These are phyloP conservation scores for Rissa tridactyla DNA, from an alignment of 2,113 vertebrate genomes.

Conservation along the genomic window DNA sequence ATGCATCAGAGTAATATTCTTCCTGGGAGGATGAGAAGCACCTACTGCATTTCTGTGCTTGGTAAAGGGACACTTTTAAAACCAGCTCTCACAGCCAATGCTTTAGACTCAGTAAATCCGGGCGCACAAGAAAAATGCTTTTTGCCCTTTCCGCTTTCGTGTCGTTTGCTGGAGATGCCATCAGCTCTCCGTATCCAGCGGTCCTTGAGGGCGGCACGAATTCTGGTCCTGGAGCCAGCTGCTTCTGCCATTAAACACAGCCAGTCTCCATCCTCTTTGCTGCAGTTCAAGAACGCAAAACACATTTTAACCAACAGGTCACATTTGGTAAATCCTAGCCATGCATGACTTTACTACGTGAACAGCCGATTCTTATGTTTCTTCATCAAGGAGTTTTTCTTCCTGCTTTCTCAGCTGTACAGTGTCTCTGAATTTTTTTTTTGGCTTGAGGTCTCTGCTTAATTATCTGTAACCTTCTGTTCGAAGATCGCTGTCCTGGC, in stretches of 20 bases:
- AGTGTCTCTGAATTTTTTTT: slow-evolving; percentile 49
- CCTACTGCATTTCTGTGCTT: background rate
- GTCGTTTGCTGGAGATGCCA: background rate
- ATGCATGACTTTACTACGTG: slow-evolving; percentile 41
- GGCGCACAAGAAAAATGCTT: background rate
- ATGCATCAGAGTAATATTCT: background rate
- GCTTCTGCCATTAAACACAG: background rate
- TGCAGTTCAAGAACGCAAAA: background rate
- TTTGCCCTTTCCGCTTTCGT: background rate
- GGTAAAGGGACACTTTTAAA: background rate
- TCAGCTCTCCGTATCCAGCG: background rate
- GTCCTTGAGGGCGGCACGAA: background rate
- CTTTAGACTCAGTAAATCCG: background rate
- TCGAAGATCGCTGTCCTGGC: slow-evolving; percentile 77
- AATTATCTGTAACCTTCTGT: slow-evolving; percentile 87
- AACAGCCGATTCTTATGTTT: slow-evolving; percentile 55
- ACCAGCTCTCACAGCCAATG: background rate
- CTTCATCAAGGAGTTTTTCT: slow-evolving; percentile 56
- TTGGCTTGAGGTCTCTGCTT: slow-evolving; percentile 73
- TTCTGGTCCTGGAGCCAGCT: background rate
- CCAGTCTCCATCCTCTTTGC: background rate
- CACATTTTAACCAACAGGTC: slow-evolving; percentile 60
- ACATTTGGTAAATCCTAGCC: slow-evolving; percentile 40
- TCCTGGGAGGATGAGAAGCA: background rate
- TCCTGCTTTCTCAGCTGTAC: slow-evolving; percentile 57